Base-by-base conservation (phyloP, 2,113 vertebrate species). In the Macrotus californicus region DNA sequence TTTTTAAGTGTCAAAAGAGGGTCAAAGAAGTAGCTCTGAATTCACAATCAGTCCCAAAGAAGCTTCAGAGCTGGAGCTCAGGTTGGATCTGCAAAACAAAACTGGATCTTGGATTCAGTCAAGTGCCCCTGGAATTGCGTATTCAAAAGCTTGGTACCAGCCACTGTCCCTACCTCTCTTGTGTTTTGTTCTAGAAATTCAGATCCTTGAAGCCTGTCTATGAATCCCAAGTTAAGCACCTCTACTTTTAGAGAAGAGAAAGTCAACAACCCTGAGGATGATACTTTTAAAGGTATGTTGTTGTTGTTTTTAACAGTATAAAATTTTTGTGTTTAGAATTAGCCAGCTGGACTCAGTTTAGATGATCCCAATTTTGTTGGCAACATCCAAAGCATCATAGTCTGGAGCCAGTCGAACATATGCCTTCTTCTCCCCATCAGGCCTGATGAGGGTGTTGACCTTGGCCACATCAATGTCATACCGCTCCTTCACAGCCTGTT, bases 1-100 rank as follows among this genome's bases (percentile, higher is more conserved):
- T 88, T 79, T n/a, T n/a, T 87, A 89, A 84, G 14, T 94, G 64
- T 93, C 59, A 96, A 91, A 48, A 96, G 56, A 84, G 70, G 76
- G 81, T 79, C 34, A 88, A 39, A 84, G 26, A 87, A 76, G 29
- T 67, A 31, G 11, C 34, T 80, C 87, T 84, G 67, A 92, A 82
- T 93, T 69, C 7, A 41, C 48, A 72, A 3, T 91, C 12, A 36
- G 15, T 83, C 41, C 22, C n/a, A 43, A 85, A 89, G 64, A 90
- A 84, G 22, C 56, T 31, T 90, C 39, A 34, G 54, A 64, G 41
- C 48, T 7, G 12, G 13, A 22, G 19, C 43, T 52, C 39, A 29
- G 13, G 10, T 34, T 54, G 29, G 34, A 41, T 81, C 34, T 31
- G 46, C 56, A 86, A 19, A 94, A 70, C 59, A 81, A 88, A 91